These are phyloP conservation scores for Setipinna tenuifilis DNA, from an alignment of 2,797 vertebrate genomes.

Conservation along the genomic window DNA sequence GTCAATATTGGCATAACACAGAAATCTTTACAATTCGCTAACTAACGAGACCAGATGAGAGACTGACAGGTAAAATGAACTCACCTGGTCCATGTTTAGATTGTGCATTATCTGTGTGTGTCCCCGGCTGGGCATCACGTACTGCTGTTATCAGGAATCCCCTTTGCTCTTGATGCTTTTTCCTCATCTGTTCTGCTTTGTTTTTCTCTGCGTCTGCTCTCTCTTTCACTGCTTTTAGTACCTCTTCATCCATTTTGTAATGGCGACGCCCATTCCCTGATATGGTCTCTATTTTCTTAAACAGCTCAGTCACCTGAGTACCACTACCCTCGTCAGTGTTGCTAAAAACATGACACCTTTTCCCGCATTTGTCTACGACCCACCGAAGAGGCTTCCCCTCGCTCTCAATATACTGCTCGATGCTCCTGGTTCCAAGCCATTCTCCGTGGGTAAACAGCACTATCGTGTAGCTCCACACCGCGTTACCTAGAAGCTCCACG, in stretches of 20 bases:
- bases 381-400: constrained; percentile 21
- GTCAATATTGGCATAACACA: no score
- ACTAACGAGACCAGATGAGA: no score
- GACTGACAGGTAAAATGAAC: neutral
- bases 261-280: neutral
- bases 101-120: neutral
- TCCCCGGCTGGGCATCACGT: neutral
- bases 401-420: constrained; percentile 14
- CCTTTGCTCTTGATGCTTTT: neutral
- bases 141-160: neutral
- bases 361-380: constrained; percentile 26
- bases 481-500: constrained; percentile 3
- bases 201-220: neutral
- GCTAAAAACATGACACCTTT: constrained; percentile 22
- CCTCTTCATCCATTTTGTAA: neutral
- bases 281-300: constrained; percentile 27
- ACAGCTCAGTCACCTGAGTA: constrained; percentile 6
- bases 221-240: neutral
- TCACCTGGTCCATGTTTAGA: neutral
- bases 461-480: constrained; percentile 11
- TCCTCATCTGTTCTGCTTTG: neutral
- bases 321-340: neutral
- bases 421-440: neutral
- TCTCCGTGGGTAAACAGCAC: constrained; percentile 11
- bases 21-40: no score